These are phyloP conservation scores for Rhagium mordax DNA, from an alignment of 2,888 invertebrate species.

Conservation along the genomic window DNA sequence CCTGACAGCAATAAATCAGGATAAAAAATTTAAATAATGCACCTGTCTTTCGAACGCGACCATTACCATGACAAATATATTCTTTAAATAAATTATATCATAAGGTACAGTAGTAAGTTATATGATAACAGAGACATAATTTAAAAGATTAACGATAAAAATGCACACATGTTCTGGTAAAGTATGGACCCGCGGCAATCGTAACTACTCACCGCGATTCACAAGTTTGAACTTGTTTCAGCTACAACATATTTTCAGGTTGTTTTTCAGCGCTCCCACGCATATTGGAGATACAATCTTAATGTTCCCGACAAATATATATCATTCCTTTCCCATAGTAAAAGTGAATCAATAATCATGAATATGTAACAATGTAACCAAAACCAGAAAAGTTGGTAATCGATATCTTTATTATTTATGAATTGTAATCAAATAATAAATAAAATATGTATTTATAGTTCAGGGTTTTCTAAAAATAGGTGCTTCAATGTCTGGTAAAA, in stretches of 20 bases:
- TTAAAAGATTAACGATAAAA: constrained; percentile 12
- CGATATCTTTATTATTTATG: neutral
- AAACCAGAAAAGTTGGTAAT: neutral
- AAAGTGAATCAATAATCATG: neutral
- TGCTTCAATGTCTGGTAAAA: too few relatives aligned
- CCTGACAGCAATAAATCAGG: neutral
- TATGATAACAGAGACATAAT: neutral
- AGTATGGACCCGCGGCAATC: neutral
- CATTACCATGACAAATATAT: neutral
- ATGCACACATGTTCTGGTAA: constrained; percentile 14
- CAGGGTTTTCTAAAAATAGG: too few relatives aligned
- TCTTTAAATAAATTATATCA: neutral
- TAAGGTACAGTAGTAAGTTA: neutral
- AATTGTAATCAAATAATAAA: neutral
- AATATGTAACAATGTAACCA: too few relatives aligned
- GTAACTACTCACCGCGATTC: neutral
- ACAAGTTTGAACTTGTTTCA: constrained; percentile 23
- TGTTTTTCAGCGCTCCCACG: neutral
- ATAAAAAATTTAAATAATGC: neutral
- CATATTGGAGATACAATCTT: neutral
- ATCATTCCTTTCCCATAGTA: neutral
- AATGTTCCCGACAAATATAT: neutral
- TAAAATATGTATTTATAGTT: too few relatives aligned
- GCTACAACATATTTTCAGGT: constrained; percentile 4
- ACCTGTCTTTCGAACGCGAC: neutral